Conservation (phyloP, 1,140 invertebrate species). For the Drosophila burlai region DNA sequence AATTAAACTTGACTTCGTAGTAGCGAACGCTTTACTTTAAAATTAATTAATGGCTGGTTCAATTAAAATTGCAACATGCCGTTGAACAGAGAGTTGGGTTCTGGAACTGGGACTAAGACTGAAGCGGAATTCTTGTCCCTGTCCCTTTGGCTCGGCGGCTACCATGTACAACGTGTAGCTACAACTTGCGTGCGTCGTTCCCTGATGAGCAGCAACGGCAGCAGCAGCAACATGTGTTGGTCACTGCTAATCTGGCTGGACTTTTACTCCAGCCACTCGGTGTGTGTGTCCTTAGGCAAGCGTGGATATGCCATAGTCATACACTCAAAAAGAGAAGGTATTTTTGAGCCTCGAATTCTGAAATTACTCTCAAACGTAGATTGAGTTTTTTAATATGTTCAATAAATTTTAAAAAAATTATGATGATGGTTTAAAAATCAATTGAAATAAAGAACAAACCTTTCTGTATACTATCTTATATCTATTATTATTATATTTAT, state of each 20-base stretch:
- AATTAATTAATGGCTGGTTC: conserved; percentile 81
- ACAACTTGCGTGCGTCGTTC: conserved; percentile 76
- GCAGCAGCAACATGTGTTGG: conserved; percentile 71
- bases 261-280: conserved; percentile 27
- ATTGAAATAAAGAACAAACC: too few relatives aligned
- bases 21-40: conserved; percentile 35
- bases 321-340: background rate
- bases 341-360: too few relatives aligned
- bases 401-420: too few relatives aligned
- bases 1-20: background rate
- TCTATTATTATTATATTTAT: too few relatives aligned
- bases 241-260: conserved; percentile 68
- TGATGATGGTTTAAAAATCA: too few relatives aligned
- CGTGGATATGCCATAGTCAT: background rate
- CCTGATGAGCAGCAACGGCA: conserved; percentile 70
- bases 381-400: too few relatives aligned
- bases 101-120: conserved; percentile 14
- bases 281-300: conserved; percentile 70
- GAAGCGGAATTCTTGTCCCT: conserved; percentile 32
- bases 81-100: conserved; percentile 56
- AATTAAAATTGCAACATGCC: conserved; percentile 83
- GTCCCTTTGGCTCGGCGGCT: conserved; percentile 27
- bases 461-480: too few relatives aligned
- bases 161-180: conserved; percentile 75
- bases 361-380: too few relatives aligned